phyloP scores from a whole-genome alignment of 2,113 vertebrate species.

The Murina feae region DNA sequence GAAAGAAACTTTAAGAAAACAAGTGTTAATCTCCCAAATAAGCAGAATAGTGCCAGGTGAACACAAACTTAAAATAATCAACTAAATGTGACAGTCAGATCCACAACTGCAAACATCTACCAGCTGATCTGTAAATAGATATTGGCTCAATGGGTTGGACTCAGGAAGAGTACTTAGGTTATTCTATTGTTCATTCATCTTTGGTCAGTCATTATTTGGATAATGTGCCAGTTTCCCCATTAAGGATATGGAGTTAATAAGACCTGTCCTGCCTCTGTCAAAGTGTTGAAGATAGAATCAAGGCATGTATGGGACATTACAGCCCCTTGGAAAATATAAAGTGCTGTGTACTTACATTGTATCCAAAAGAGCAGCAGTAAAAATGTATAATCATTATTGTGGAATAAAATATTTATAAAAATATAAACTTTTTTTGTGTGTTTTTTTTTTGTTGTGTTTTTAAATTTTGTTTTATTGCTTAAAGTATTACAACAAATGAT shows the following conservation, averaged over 20 bases:
- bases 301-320: not conserved
- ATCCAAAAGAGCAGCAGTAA: not conserved
- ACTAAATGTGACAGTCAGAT: not conserved
- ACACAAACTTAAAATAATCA: not conserved
- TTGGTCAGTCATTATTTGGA: not conserved
- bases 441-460: too few species aligned
- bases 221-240: not conserved
- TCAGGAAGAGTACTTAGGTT: not conserved
- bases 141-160: not conserved
- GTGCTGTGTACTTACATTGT: not conserved
- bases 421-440: too few species aligned
- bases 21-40: conserved; percentile 24
- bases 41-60: conserved; percentile 27
- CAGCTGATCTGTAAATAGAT: not conserved
- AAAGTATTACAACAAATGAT: too few species aligned
- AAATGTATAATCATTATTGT: not conserved
- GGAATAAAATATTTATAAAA: not conserved
- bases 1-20: conserved; percentile 22
- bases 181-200: not conserved
- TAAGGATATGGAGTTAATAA: not conserved
- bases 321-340: not conserved
- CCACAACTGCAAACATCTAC: not conserved
- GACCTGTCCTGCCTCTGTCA: not conserved
- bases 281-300: not conserved
- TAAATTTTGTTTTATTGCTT: too few species aligned